Evolutionary conservation across 53 echinoderm and acorn worm genomes (phyloP).

Genomic region (Henricia sp.): DNA sequence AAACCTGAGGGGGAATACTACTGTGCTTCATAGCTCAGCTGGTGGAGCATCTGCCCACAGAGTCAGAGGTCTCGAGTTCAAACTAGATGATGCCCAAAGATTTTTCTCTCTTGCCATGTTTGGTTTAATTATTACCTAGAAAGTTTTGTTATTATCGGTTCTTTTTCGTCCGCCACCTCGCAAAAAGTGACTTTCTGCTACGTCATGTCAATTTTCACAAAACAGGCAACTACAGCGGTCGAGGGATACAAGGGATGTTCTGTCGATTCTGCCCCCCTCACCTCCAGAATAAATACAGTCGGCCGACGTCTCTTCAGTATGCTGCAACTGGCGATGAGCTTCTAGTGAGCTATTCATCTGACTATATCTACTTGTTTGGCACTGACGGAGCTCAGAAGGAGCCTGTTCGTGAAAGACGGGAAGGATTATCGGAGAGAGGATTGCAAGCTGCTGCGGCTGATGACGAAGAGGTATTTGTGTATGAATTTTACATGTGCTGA

Average conservation of each 20-base stretch:
- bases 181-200: too few relatives aligned
- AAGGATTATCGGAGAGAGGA: conserved; percentile 25
- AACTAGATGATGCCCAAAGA: too few relatives aligned
- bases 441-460: conserved; percentile 46
- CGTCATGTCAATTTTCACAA: not conserved
- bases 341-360: conserved; percentile 95
- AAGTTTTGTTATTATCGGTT: too few relatives aligned
- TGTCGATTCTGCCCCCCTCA: conserved; percentile 93
- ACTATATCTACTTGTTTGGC: conserved; percentile 91
- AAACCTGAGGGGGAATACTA: too few relatives aligned
- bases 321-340: conserved; percentile 81
- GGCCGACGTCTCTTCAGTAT: conserved; percentile 95
- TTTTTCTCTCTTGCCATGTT: too few relatives aligned
- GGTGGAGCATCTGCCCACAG: too few relatives aligned
- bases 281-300: conserved; percentile 93
- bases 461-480: conserved; percentile 74
- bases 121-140: too few relatives aligned
- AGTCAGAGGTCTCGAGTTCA: too few relatives aligned
- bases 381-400: conserved; percentile 61
- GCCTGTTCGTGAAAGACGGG: not conserved
- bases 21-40: too few relatives aligned
- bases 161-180: too few relatives aligned
- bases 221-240: conserved; percentile 81
- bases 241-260: conserved; percentile 97
- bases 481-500: too few relatives aligned